Percentiles rank a stretch among this genome's conserved stretches.
These are phyloP conservation scores for Cyprinella venusta DNA, from an alignment of 2,797 vertebrate species.

Conservation along the genomic window DNA sequence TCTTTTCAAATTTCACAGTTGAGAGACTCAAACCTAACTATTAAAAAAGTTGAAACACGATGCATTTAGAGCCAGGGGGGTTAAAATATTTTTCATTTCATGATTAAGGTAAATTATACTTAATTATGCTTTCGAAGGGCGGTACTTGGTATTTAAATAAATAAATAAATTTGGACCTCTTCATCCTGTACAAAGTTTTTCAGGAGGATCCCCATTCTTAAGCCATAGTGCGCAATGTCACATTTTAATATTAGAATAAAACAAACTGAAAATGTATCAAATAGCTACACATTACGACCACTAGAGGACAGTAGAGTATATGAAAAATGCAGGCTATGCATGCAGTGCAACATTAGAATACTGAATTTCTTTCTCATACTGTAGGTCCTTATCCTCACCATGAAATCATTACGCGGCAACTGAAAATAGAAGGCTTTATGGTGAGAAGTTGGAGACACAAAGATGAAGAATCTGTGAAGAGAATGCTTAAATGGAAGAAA, in stretches of 20 bases:
- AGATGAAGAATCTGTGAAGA: slow-evolving; percentile 69
- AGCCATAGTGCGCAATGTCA: background rate
- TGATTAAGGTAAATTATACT: no score
- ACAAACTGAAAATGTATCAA: background rate
- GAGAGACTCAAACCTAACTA: no score
- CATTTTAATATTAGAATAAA: background rate
- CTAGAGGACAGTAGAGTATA: slow-evolving; percentile 1
- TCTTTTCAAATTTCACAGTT: no score
- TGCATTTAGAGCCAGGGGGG: no score
- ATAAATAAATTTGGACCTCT: no score
- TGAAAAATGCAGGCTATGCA: background rate
- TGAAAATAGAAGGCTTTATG: slow-evolving; percentile 77
- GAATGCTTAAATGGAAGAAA: slow-evolving; percentile 74
- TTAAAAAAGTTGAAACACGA: no score
- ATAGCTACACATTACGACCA: background rate
- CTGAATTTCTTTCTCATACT: background rate
- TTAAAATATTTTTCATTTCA: no score
- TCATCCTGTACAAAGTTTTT: no score
- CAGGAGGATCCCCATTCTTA: no score
- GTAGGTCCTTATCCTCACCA: slow-evolving; percentile 69
- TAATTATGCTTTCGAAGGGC: no score
- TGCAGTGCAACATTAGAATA: background rate
- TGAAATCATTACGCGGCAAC: slow-evolving; percentile 65
- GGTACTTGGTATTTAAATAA: no score
- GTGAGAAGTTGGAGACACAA: slow-evolving; percentile 65